Conservation (phyloP, 2,888 invertebrate species). For the Synergus itoensis region DNA sequence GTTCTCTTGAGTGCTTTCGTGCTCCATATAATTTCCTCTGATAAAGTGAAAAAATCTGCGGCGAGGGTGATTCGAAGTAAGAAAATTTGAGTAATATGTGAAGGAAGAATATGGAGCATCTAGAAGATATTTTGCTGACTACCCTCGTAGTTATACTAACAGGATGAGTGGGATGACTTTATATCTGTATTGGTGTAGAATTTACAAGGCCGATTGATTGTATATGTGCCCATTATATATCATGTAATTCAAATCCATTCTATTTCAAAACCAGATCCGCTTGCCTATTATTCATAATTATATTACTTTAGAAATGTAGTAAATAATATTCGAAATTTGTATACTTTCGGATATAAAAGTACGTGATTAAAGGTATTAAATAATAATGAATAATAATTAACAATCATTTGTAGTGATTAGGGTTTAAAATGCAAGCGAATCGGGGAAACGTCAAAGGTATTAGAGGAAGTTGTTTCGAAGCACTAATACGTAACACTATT, state of each 20-base stretch:
- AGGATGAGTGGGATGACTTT: neutral
- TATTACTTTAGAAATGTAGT: too few relatives aligned
- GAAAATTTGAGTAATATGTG: neutral
- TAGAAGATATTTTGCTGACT: neutral
- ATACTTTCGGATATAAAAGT: too few relatives aligned
- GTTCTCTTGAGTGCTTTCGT: neutral
- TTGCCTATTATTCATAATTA: neutral
- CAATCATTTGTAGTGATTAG: neutral
- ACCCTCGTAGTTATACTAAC: neutral
- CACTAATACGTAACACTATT: neutral
- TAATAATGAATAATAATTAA: neutral
- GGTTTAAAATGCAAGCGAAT: neutral
- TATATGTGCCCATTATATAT: neutral
- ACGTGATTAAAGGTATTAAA: neutral
- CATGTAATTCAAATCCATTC: neutral
- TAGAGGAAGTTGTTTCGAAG: neutral
- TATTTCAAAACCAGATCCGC: neutral
- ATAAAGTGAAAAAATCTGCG: neutral
- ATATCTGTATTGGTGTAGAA: neutral
- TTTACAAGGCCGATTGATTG: neutral
- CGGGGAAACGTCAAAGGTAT: neutral
- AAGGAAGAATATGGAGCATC: neutral
- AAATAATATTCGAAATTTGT: too few relatives aligned
- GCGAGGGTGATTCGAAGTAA: neutral
- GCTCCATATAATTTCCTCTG: neutral